Conservation (phyloP, 2,113 vertebrate genomes). For the Ovis canadensis region DNA sequence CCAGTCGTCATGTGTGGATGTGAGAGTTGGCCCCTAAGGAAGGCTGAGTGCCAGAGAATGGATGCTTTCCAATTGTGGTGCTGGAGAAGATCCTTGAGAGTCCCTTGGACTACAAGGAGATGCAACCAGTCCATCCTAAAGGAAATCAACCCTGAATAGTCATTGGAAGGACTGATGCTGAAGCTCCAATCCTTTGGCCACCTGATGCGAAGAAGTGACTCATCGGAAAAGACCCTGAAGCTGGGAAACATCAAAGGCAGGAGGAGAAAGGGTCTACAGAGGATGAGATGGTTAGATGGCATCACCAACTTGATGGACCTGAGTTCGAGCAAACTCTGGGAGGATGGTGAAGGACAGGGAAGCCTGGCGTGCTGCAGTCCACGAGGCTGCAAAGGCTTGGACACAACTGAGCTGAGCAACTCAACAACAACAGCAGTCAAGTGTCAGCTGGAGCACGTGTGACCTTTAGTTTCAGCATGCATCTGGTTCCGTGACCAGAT, state of each 20-base stretch:
- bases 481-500: too few species aligned
- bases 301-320: not conserved
- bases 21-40: not conserved
- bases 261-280: not conserved
- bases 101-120: not conserved
- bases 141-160: fast-evolving
- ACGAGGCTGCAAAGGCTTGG: not conserved
- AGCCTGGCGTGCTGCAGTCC: not conserved
- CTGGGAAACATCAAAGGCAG: not conserved
- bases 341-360: not conserved
- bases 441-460: not conserved
- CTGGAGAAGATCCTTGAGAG: not conserved
- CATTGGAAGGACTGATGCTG: not conserved
- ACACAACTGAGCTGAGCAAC: not conserved
- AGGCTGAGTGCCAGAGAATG: fast-evolving
- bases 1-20: fast-evolving
- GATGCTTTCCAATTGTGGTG: not conserved
- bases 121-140: not conserved
- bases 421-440: fast-evolving
- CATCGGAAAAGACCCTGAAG: not conserved
- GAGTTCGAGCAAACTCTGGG: not conserved
- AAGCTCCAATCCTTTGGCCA: not conserved
- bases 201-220: not conserved
- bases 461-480: not conserved
- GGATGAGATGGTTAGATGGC: not conserved